phyloP scores from a whole-genome alignment of 1,140 invertebrate genomes.

The Vanessa atalanta region DNA sequence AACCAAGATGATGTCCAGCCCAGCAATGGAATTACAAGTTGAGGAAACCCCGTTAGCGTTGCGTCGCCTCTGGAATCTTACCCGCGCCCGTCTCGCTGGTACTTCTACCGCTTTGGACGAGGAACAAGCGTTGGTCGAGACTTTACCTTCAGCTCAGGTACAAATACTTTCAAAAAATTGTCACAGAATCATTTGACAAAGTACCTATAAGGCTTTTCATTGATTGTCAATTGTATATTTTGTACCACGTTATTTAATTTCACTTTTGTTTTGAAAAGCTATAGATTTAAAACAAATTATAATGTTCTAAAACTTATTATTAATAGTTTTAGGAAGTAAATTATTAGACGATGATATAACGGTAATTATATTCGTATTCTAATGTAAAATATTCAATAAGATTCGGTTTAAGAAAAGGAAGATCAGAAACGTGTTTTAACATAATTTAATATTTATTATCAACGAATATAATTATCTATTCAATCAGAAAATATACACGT shows the following conservation, averaged over 20 bases:
- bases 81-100: conserved; percentile 73
- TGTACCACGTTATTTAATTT: no score
- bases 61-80: conserved; percentile 76
- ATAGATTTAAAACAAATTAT: no score
- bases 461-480: not conserved
- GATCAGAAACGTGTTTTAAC: not conserved
- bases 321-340: not conserved
- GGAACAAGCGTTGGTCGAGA: conserved; percentile 67
- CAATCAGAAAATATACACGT: no score
- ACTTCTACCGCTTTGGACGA: conserved; percentile 65
- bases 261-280: no score
- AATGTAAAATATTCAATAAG: not conserved
- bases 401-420: not conserved
- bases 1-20: conserved; percentile 71
- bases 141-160: conserved; percentile 73
- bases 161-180: not conserved
- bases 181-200: no score
- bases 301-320: no score
- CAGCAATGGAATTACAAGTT: conserved; percentile 68
- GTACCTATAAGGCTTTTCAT: no score
- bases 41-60: conserved; percentile 74
- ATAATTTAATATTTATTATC: not conserved
- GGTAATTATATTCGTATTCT: not conserved
- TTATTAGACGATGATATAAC: not conserved
- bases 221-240: no score